These are phyloP conservation scores for Maylandia zebra DNA, from an alignment of 2,113 vertebrate species.

Conservation along the genomic window DNA sequence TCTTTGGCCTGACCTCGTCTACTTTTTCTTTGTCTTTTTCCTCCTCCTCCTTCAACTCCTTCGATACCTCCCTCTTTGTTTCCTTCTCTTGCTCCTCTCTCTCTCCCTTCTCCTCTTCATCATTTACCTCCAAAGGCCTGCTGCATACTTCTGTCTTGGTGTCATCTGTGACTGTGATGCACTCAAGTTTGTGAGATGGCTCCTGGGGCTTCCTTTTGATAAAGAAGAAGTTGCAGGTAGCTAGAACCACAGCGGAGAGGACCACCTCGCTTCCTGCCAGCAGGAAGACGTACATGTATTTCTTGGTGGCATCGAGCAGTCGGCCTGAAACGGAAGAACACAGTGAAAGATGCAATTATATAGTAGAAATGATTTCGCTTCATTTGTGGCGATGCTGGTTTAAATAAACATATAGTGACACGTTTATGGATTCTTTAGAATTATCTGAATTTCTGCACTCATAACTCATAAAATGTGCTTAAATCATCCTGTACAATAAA, in stretches of 20 bases:
- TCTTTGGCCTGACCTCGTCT: constrained; percentile 52
- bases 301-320: constrained; percentile 80
- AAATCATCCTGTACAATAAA: background rate
- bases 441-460: background rate
- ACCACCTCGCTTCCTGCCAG: constrained; percentile 86
- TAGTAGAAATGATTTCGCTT: background rate
- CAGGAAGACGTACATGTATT: constrained; percentile 87
- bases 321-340: constrained; percentile 69
- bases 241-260: constrained; percentile 79
- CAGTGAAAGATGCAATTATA: background rate
- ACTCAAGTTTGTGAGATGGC: constrained; percentile 73
- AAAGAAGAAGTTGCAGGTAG: constrained; percentile 80
- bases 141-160: background rate
- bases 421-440: background rate
- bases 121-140: background rate
- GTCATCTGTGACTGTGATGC: constrained; percentile 35
- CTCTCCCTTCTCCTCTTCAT: constrained; percentile 10
- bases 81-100: constrained; percentile 15
- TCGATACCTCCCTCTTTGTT: constrained; percentile 50
- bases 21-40: constrained; percentile 8
- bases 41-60: constrained; percentile 28
- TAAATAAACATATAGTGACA: background rate
- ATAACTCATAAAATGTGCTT: background rate
- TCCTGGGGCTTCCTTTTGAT: constrained; percentile 68
- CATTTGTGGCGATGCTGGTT: background rate